Evolutionary conservation across 1,140 invertebrate genomes (phyloP), one percentile per base, ranked within the genome.

Genomic region (Drosophila bifasciata): DNA sequence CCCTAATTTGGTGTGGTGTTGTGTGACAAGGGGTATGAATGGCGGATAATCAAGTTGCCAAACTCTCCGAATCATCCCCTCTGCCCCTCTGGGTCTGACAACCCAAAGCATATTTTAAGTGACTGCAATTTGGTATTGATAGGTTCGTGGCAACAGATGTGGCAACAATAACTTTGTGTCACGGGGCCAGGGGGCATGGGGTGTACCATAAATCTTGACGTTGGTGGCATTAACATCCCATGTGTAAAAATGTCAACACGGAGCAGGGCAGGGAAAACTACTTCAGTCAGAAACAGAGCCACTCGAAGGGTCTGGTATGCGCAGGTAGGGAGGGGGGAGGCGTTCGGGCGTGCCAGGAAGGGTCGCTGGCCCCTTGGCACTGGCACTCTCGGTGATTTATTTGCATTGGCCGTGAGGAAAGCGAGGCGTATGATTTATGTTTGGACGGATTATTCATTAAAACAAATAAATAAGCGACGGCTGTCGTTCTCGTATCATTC

Each of bases 111-210:
- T 71, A 79, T 75, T 84, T 85, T 76, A 73, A 76, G 72, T 71
- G 67, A 80, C 53, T 85, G 76, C 80, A 84, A 80, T 84, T 85
- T 86, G 72, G 39, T 86, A 86, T 85, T 85, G 81, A 85, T 80
- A 73, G 81, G 49, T 58, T 36, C 46, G 13, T 63, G 72, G 71
- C 66, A 75, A 50, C 79, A 84, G 80, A 76, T 84, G 79, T 58
- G 62, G 50, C 67, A 79, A 51, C 49, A 60, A 57, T 39, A 58
- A 68, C 44, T 66, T 67, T 67, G 16, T n/a, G 8, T 32, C 28
- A 32, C 28, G 28, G 15, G 15, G 46, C 9, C 17, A 8, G n/a
- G 5, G 59, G 17, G 23, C 11, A 13, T 32, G 28, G 11, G 25
- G n/a, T 2, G 13, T 15, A 28, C 59, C 17, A 64, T 64, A 67